Percentiles rank a stretch among this genome's conserved stretches.
These are phyloP conservation scores for Oenanthe oenanthe DNA, from an alignment of 2,113 vertebrate genomes.

Conservation along the genomic window DNA sequence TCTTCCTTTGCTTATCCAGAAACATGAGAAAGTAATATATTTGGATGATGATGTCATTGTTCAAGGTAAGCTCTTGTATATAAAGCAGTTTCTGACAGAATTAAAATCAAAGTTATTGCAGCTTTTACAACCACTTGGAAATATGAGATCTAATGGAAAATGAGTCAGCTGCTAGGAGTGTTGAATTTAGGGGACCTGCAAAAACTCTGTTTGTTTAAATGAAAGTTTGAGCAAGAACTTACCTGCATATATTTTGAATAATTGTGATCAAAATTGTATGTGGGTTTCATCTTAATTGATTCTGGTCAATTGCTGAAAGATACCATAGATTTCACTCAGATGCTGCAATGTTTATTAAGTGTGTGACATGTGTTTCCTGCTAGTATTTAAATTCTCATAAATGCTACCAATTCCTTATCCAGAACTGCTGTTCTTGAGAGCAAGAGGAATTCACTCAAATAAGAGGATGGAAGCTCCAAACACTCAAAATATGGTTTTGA, in stretches of 20 bases:
- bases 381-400: background rate
- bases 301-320: background rate
- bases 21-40: slow-evolving; percentile 90
- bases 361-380: background rate
- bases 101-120: background rate
- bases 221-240: background rate
- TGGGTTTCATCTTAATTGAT: background rate
- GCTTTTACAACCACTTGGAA: background rate
- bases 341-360: background rate
- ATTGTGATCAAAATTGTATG: background rate
- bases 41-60: slow-evolving; percentile 96
- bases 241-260: background rate
- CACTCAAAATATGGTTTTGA: background rate
- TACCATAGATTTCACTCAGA: background rate
- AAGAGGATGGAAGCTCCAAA: background rate
- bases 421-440: background rate
- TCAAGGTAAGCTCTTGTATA: slow-evolving; percentile 81
- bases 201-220: background rate
- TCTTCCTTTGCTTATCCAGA: slow-evolving; percentile 87
- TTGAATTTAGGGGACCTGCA: background rate
- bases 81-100: background rate
- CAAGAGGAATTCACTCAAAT: background rate
- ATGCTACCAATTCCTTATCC: background rate
- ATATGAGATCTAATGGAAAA: background rate
- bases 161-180: background rate